These are phyloP conservation scores for Heteromormyrus szaboi DNA, from an alignment of 2,797 vertebrate genomes.

Conservation along the genomic window DNA sequence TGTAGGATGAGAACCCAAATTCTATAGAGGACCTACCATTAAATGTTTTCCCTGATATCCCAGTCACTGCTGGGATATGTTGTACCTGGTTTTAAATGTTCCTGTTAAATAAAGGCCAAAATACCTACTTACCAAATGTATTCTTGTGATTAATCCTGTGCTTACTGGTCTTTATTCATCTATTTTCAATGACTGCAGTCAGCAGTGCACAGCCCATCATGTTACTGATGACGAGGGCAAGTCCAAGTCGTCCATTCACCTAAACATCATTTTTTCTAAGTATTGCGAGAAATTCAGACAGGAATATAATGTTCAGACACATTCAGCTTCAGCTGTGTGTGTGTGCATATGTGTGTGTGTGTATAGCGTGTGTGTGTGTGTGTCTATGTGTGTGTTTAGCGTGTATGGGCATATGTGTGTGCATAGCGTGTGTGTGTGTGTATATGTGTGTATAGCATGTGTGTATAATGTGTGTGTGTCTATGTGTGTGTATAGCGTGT, in stretches of 20 bases:
- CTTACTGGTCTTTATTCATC: neutral
- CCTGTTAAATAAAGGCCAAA: neutral
- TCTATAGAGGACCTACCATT: neutral
- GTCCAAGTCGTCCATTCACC: neutral
- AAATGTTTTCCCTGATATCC: neutral
- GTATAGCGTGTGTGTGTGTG: too few species aligned
- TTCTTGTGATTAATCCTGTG: neutral
- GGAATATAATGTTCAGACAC: neutral
- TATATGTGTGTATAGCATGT: too few species aligned
- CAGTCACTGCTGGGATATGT: neutral
- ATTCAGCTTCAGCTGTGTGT: neutral
- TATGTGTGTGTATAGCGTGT: too few species aligned
- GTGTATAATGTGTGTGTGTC: too few species aligned
- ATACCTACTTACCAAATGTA: neutral
- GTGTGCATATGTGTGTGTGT: neutral
- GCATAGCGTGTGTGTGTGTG: too few species aligned
- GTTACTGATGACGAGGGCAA: neutral
- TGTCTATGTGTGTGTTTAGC: neutral
- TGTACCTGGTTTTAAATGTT: neutral
- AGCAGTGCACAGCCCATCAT: neutral
- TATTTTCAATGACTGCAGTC: neutral
- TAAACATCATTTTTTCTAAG: neutral
- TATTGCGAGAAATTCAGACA: neutral
- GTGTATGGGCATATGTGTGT: neutral
- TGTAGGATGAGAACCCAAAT: neutral